phyloP scores from a whole-genome alignment of 2,797 vertebrate species.

The Prionace glauca region DNA sequence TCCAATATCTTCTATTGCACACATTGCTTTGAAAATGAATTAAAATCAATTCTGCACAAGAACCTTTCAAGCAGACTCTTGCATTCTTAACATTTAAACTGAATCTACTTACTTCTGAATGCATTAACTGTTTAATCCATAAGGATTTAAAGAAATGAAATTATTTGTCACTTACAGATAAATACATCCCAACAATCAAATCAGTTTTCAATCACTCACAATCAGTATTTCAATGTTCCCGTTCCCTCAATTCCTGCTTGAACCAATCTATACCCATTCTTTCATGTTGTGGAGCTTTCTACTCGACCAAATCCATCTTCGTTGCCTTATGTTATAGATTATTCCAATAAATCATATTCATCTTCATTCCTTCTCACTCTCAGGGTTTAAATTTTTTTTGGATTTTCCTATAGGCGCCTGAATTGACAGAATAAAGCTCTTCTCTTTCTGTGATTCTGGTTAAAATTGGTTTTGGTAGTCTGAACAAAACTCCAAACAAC shows the following conservation, averaged over 20 bases:
- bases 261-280: neutral
- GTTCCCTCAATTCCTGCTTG: neutral
- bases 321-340: neutral
- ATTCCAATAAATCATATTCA: neutral
- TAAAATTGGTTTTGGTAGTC: neutral
- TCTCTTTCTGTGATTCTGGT: neutral
- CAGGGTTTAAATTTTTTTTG: neutral
- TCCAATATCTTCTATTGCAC: neutral
- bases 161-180: neutral
- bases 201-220: constrained; percentile 23
- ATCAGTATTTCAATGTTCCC: neutral
- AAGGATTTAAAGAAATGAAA: neutral
- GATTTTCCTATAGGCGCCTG: neutral
- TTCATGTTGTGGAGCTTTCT: neutral
- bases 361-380: neutral
- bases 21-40: constrained; percentile 23
- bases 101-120: constrained; percentile 14
- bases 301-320: neutral
- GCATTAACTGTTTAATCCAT: constrained; percentile 27
- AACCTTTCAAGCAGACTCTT: constrained; percentile 13
- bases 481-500: neutral
- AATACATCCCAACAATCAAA: neutral
- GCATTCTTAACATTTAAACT: constrained; percentile 11
- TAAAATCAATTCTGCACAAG: constrained; percentile 15
- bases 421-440: neutral